Evolutionary conservation across 2,888 invertebrate genomes (phyloP).

Genomic region (Ceriagrion tenellum): DNA sequence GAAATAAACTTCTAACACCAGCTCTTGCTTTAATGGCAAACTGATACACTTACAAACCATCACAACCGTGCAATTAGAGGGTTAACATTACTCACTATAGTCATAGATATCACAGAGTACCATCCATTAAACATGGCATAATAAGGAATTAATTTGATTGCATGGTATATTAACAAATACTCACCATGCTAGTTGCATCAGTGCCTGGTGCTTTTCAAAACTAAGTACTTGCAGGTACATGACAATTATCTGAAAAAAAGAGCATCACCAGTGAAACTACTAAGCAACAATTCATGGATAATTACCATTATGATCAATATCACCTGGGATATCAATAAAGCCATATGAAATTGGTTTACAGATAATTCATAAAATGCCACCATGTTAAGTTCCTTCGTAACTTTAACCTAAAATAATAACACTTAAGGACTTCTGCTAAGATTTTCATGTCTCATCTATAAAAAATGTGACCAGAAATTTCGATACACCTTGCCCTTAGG

Average conservation of each 20-base stretch:
- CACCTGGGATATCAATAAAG: too few species aligned
- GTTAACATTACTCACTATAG: background rate
- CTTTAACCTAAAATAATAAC: too few species aligned
- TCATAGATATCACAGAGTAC: background rate
- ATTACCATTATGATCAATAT: background rate
- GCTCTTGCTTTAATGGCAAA: background rate
- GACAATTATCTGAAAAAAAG: constrained; percentile 85
- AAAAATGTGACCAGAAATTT: too few species aligned
- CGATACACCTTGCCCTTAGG: too few species aligned
- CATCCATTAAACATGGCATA: background rate
- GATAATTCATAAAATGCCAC: too few species aligned
- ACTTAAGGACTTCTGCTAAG: too few species aligned
- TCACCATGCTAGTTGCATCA: constrained; percentile 97
- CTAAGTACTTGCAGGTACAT: constrained; percentile 96
- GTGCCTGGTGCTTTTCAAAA: constrained; percentile 90
- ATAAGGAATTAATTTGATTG: too few species aligned
- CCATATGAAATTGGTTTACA: too few species aligned
- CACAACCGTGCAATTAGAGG: background rate
- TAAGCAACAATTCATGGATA: background rate
- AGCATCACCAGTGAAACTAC: too few species aligned
- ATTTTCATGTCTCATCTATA: too few species aligned
- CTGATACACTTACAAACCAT: background rate
- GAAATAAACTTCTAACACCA: background rate
- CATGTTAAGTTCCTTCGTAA: too few species aligned
- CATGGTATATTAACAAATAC: constrained; percentile 71